Evolutionary conservation across 2,888 invertebrate genomes (phyloP).

Genomic region (Temnothorax rugatulus): DNA sequence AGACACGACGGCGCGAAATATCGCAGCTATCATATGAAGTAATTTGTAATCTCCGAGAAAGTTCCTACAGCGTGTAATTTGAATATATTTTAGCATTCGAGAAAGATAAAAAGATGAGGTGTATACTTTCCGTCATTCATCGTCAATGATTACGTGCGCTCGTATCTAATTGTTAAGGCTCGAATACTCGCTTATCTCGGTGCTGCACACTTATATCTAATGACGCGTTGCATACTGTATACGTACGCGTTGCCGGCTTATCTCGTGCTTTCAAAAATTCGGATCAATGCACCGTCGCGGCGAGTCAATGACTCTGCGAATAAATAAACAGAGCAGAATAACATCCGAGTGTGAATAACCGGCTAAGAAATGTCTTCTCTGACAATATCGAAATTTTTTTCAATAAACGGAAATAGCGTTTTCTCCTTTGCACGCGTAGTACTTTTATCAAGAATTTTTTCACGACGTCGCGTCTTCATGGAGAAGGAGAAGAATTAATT

Average conservation of each 20-base stretch:
- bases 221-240: background rate
- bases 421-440: background rate
- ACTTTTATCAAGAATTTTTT: background rate
- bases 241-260: background rate
- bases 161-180: constrained; percentile 21
- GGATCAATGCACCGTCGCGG: constrained; percentile 31
- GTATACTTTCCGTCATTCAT: background rate
- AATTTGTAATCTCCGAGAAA: background rate
- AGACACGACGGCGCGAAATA: background rate
- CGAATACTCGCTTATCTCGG: constrained; percentile 4
- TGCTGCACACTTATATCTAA: constrained; percentile 29
- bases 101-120: background rate
- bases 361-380: background rate
- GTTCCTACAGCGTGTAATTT: background rate
- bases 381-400: background rate
- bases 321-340: constrained; percentile 1
- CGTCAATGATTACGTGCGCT: background rate
- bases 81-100: background rate
- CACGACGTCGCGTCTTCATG: background rate
- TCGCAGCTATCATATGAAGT: background rate
- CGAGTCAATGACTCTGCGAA: constrained; percentile 34
- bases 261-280: constrained; percentile 44
- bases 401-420: background rate
- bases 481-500: background rate
- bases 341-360: background rate